phyloP scores from a whole-genome alignment of 2,888 invertebrate genomes.

The Brachypalpus laphriformis region DNA sequence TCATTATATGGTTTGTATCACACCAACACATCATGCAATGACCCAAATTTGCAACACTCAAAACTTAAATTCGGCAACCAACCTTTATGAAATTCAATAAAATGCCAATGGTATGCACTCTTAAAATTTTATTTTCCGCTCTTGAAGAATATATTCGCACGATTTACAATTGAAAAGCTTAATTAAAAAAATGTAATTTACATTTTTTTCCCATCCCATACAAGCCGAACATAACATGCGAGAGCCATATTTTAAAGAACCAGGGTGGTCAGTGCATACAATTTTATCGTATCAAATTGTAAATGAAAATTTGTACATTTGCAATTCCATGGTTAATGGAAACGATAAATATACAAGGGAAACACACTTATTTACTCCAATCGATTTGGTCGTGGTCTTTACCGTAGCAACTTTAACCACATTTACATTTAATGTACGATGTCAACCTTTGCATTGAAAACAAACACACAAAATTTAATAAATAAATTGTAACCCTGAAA shows the following conservation, averaged over 20 bases:
- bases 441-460: neutral
- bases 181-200: neutral
- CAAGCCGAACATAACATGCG: neutral
- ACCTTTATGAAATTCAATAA: neutral
- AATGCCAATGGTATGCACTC: neutral
- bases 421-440: neutral
- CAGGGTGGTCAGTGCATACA: neutral
- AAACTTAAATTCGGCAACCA: neutral
- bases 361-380: neutral
- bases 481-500: neutral
- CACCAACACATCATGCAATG: too few relatives aligned
- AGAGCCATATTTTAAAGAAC: neutral
- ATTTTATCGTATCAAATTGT: neutral
- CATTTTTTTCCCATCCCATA: neutral
- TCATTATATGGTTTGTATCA: too few relatives aligned
- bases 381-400: neutral
- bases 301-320: neutral
- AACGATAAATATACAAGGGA: neutral
- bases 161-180: neutral
- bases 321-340: neutral
- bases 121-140: neutral
- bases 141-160: neutral
- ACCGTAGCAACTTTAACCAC: neutral
- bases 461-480: neutral
- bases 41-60: neutral